These are phyloP conservation scores for Columba janthina DNA, from an alignment of 2,113 vertebrate genomes.

Conservation along the genomic window DNA sequence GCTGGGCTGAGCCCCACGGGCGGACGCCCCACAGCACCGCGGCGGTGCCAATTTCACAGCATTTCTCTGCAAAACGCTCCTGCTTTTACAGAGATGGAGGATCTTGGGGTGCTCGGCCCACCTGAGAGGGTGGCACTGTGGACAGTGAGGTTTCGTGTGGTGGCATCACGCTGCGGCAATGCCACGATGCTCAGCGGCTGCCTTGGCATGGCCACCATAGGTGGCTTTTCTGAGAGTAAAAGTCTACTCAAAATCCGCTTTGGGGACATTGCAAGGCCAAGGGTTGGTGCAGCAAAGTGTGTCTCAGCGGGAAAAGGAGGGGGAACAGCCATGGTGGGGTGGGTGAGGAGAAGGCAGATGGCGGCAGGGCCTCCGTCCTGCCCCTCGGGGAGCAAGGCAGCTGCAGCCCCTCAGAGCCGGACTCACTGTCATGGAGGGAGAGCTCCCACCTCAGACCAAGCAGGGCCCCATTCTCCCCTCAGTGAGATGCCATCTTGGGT, in stretches of 20 bases:
- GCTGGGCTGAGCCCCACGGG: background rate
- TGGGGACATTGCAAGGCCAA: background rate
- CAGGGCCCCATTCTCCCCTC: background rate
- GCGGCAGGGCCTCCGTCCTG: accelerated
- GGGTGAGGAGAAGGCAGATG: background rate
- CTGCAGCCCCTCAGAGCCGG: accelerated
- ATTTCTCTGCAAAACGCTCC: background rate
- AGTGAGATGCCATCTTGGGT: background rate
- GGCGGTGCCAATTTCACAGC: accelerated
- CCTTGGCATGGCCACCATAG: too few species aligned
- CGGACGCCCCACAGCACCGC: background rate
- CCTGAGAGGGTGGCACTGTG: accelerated
- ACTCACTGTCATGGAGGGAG: background rate
- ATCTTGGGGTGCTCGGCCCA: background rate
- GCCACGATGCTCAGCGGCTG: background rate
- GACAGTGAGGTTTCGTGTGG: accelerated
- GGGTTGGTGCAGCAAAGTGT: accelerated
- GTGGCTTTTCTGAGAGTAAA: background rate
- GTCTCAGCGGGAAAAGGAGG: background rate
- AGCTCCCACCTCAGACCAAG: background rate
- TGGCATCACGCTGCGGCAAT: accelerated
- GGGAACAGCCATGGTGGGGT: background rate
- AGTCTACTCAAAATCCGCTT: background rate
- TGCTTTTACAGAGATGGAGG: accelerated
- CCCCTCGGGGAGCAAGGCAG: accelerated